These are phyloP conservation scores for Chironomus striatipennis DNA, from an alignment of 1,140 invertebrate genomes.

Conservation along the genomic window DNA sequence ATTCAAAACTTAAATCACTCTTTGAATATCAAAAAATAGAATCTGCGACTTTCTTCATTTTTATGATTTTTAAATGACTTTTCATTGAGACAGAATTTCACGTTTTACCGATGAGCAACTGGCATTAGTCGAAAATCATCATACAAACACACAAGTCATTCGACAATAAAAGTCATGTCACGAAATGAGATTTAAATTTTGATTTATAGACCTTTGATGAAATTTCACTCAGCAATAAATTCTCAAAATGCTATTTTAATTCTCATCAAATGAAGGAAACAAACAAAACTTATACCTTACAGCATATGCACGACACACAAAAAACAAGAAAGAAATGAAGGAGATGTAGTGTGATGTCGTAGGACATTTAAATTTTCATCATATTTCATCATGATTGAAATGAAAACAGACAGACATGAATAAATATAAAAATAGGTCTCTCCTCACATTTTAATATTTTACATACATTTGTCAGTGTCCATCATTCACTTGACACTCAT, in stretches of 20 bases:
- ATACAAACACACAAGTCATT: not conserved
- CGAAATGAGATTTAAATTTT: constrained; percentile 20
- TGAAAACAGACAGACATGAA: not conserved
- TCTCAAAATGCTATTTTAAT: constrained; percentile 11
- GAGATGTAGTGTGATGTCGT: not conserved
- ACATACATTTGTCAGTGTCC: constrained; percentile 20
- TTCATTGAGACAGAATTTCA: no score
- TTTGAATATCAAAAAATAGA: not conserved
- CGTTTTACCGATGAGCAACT: not conserved
- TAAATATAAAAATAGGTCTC: not conserved
- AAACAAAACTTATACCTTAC: no score
- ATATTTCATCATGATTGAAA: constrained; percentile 21
- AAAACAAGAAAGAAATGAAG: not conserved
- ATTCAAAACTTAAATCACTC: not conserved
- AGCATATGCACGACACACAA: not conserved
- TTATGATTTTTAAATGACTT: constrained; percentile 11
- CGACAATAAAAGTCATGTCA: constrained; percentile 20
- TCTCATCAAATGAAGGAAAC: not conserved
- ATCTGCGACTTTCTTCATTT: not conserved
- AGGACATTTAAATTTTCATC: constrained; percentile 20
- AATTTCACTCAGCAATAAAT: constrained; percentile 22
- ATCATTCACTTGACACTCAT: constrained; percentile 1
- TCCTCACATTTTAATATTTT: not conserved
- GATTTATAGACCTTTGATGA: constrained; percentile 16
- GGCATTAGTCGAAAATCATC: not conserved